Percentiles rank a stretch among this genome's conserved stretches.
These are phyloP conservation scores for Lepetodrilus schrolli DNA, from an alignment of 2,888 invertebrate genomes.

Conservation along the genomic window DNA sequence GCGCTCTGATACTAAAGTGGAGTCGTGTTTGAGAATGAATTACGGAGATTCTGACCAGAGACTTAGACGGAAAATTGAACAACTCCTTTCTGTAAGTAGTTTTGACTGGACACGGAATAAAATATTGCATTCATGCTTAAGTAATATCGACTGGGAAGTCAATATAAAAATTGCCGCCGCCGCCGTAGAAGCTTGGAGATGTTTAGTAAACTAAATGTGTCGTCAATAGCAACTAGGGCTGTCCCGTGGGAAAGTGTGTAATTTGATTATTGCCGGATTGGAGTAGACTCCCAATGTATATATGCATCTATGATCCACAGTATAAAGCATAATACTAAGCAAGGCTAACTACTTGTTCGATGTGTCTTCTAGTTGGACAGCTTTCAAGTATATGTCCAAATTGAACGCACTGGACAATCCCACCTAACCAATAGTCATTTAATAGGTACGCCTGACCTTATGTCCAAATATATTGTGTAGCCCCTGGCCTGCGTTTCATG, in stretches of 20 bases:
- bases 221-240: background rate
- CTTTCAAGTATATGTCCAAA: too few species aligned
- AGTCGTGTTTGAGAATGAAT: conserved; percentile 2
- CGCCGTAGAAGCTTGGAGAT: background rate
- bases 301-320: too few species aligned
- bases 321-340: too few species aligned
- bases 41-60: background rate
- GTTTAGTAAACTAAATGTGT: conserved; percentile 6
- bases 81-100: conserved; percentile 20
- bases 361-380: too few species aligned
- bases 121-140: conserved; percentile 1
- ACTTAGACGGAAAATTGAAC: background rate
- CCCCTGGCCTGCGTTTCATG: too few species aligned
- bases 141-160: conserved; percentile 1
- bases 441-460: too few species aligned
- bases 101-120: conserved; percentile 1
- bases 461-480: too few species aligned
- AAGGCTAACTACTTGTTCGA: too few species aligned
- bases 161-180: background rate
- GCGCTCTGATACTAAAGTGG: background rate
- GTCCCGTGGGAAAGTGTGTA: background rate
- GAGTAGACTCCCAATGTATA: too few species aligned
- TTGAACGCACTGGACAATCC: too few species aligned
- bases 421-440: too few species aligned
- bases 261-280: too few species aligned